phyloP scores from a whole-genome alignment of 2,888 invertebrate species.

The Cyclophora albipunctata region DNA sequence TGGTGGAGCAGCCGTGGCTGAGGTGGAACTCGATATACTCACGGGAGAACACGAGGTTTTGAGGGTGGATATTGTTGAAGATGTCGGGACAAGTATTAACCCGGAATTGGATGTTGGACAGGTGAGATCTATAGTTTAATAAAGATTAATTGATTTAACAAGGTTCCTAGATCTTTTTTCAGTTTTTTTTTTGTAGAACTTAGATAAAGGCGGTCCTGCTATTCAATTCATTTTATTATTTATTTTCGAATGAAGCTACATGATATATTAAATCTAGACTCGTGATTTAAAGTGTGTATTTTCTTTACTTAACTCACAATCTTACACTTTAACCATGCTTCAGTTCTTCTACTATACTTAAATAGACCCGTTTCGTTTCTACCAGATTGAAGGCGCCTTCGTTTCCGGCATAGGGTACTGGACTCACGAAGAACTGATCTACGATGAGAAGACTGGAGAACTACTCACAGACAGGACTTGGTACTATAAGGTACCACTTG shows the following conservation, averaged over 20 bases:
- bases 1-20: conserved; percentile 76
- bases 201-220: too few species aligned
- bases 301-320: too few species aligned
- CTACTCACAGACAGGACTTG: conserved; percentile 85
- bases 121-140: conserved; percentile 32
- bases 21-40: conserved; percentile 83
- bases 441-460: conserved; percentile 78
- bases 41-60: conserved; percentile 80
- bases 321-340: too few species aligned
- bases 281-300: too few species aligned
- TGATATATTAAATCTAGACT: too few species aligned
- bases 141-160: conserved; percentile 4
- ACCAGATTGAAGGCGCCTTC: conserved; percentile 82
- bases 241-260: too few species aligned
- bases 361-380: background rate
- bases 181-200: too few species aligned
- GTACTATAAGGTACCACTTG: conserved; percentile 84
- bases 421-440: conserved; percentile 82
- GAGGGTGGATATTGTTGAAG: conserved; percentile 80
- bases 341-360: too few species aligned
- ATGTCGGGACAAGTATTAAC: conserved; percentile 79
- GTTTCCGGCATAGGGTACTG: conserved; percentile 84
- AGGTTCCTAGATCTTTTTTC: too few species aligned
- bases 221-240: too few species aligned
- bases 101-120: conserved; percentile 82